Evolutionary conservation across 2,888 invertebrate genomes (phyloP), one percentile per base, ranked within the genome.

Genomic region (Leptinotarsa tumamoca): DNA sequence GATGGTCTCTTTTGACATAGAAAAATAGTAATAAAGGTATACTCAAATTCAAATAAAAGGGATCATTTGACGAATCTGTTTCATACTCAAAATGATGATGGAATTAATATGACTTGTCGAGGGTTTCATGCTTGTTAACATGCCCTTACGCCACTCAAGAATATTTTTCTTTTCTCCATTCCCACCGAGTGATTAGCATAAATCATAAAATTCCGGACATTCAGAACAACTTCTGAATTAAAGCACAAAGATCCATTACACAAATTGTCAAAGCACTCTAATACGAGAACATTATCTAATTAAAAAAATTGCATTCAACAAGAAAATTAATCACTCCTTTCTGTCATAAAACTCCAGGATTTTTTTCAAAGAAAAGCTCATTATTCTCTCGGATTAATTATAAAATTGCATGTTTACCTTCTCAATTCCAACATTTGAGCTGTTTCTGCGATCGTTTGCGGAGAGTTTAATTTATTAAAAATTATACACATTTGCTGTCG

Each of bases 361-460:
- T 77, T 77, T 27, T 77, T 77, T 77, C 72, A 74, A 69, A 74
- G 72, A 69, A 69, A 74, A 77, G 43, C 77, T 74, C 83, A 82
- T 83, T 83, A 83, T 80, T 83, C 81, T 83, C 80, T 84, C 82
- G 81, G 83, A 84, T 84, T 84, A 84, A 84, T 84, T 82, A 84
- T 83, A 76, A 81, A 80, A 84, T 84, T 83, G 84, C 84, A 84
- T 84, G 84, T 83, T 84, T 79, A 81, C 82, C 80, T 82, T 80
- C 77, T 80, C 80, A 80, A 81, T 82, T 77, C 80, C 75, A 76
- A 79, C 73, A 79, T 77, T 79, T 73, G 75, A 70, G 69, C 33
- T 49, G 74, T 68, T 54, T 68, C 27, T 68, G 70, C 49, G 18
- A 43, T 43, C 43, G 10, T 43, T 33, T 70, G 58, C 49, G 70